These are phyloP conservation scores for Drosophila crucigera DNA, from an alignment of 2,888 invertebrate genomes.

Conservation along the genomic window DNA sequence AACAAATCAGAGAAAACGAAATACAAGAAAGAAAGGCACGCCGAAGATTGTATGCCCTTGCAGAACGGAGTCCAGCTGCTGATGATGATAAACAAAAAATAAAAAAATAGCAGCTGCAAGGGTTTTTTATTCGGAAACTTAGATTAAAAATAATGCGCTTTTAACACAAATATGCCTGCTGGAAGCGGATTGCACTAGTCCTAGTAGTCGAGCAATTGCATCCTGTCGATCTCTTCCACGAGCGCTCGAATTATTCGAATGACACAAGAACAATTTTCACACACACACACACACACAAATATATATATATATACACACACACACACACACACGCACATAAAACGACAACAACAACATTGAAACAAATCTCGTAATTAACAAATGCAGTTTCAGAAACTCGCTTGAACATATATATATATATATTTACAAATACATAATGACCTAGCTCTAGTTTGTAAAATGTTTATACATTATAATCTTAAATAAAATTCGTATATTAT, in stretches of 20 bases:
- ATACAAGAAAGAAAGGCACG: background rate
- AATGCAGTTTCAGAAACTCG: conserved; percentile 48
- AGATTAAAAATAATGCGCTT: conserved; percentile 15
- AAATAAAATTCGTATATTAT: conserved; percentile 44
- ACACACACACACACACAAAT: background rate
- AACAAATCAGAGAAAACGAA: background rate
- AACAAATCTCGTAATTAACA: conserved; percentile 20
- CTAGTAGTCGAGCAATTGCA: conserved; percentile 43
- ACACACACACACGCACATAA: conserved; percentile 10
- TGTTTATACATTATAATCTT: conserved; percentile 45
- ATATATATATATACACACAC: no score
- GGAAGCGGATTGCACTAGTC: conserved; percentile 40
- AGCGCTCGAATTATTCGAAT: conserved; percentile 42
- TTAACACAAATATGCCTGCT: conserved; percentile 13
- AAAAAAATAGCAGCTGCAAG: background rate
- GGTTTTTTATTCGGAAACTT: background rate
- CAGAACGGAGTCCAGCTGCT: background rate
- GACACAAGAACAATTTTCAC: background rate
- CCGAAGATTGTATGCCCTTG: background rate
- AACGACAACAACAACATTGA: conserved; percentile 1
- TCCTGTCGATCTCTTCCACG: conserved; percentile 42
- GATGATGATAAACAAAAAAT: background rate
- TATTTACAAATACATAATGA: conserved; percentile 15
- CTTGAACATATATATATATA: conserved; percentile 16
- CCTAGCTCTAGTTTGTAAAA: conserved; percentile 48